Evolutionary conservation across 2,113 vertebrate species (phyloP).

Genomic region (Engystomops pustulosus): DNA sequence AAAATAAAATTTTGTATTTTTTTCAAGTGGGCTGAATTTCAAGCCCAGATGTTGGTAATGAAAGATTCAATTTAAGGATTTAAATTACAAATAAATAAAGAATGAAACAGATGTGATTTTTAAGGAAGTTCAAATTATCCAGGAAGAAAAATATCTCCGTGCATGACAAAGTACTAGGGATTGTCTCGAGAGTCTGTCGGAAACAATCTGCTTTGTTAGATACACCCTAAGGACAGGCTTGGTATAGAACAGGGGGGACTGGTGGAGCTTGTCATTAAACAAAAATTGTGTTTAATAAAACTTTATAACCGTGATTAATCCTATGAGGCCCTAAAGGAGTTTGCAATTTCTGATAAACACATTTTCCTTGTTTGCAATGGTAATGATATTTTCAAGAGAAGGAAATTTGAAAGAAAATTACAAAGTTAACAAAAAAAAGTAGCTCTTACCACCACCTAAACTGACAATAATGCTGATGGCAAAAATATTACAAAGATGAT

Average conservation of each 20-base stretch:
- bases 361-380: conserved; percentile 87
- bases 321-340: conserved; percentile 87
- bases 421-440: conserved; percentile 62
- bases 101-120: conserved; percentile 89
- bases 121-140: conserved; percentile 89
- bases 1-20: conserved; percentile 87
- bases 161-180: conserved; percentile 85
- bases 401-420: conserved; percentile 76
- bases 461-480: conserved; percentile 22
- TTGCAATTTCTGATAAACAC: conserved; percentile 86
- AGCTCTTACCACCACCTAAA: conserved; percentile 30
- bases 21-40: conserved; percentile 89
- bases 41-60: conserved; percentile 90
- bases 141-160: conserved; percentile 87
- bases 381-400: conserved; percentile 85
- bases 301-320: conserved; percentile 92
- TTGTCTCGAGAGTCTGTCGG: conserved; percentile 86
- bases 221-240: conserved; percentile 86
- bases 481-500: conserved; percentile 13
- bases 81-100: conserved; percentile 93
- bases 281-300: conserved; percentile 93
- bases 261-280: conserved; percentile 90
- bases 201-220: conserved; percentile 85
- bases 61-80: conserved; percentile 88
- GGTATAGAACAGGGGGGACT: conserved; percentile 84